Percentiles rank a stretch among this genome's conserved stretches.
These are phyloP conservation scores for Myopa tessellatipennis DNA, from an alignment of 2,888 invertebrate genomes.

Conservation along the genomic window DNA sequence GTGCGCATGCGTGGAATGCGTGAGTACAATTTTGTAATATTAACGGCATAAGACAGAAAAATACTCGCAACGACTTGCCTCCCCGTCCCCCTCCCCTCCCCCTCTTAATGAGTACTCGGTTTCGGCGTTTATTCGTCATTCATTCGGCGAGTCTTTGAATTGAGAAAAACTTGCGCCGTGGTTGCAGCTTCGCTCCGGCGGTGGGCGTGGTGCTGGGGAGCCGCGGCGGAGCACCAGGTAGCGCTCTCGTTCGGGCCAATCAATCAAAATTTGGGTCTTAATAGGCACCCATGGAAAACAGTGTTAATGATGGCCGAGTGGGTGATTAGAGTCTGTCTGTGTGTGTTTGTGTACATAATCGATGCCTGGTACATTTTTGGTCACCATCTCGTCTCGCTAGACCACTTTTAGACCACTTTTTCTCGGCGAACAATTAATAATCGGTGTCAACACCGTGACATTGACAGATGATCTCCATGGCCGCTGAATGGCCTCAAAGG, in stretches of 20 bases:
- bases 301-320: not conserved
- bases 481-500: not conserved
- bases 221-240: not conserved
- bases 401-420: not conserved
- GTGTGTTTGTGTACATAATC: not conserved
- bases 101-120: too few relatives aligned
- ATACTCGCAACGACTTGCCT: not conserved
- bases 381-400: not conserved
- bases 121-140: not conserved
- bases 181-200: not conserved
- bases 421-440: not conserved
- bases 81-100: too few relatives aligned
- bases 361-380: not conserved
- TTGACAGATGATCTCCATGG: constrained; percentile 1
- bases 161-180: not conserved
- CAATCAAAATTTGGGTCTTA: not conserved
- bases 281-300: not conserved
- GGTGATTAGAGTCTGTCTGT: not conserved
- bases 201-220: not conserved
- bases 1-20: constrained; percentile 11
- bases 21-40: constrained; percentile 4
- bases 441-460: constrained; percentile 9
- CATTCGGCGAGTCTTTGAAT: not conserved
- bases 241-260: not conserved
- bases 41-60: not conserved